Conservation (phyloP, 2,113 vertebrate species). For the Callithrix jacchus region DNA sequence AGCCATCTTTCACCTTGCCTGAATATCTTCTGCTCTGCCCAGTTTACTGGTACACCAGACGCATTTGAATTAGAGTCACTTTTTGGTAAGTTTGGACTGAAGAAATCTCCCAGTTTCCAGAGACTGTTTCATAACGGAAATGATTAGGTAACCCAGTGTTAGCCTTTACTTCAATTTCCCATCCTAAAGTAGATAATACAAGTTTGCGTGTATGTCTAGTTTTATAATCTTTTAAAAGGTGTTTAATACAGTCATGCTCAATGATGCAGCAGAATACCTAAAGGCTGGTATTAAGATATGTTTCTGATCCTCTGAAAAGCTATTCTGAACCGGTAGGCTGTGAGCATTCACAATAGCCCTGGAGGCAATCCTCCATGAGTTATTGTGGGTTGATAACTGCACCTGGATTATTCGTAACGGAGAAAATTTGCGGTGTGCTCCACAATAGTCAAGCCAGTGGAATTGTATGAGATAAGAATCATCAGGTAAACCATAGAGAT, state of each 20-base stretch:
- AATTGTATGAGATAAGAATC: background rate
- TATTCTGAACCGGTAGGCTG: constrained; percentile 68
- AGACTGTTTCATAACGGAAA: constrained; percentile 27
- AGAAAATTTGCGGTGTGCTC: background rate
- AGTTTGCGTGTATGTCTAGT: background rate
- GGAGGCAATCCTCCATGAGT: constrained; percentile 58
- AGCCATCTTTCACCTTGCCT: background rate
- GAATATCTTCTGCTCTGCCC: background rate
- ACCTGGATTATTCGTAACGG: constrained; percentile 44
- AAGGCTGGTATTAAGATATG: constrained; percentile 64
- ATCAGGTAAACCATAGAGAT: constrained; percentile 5
- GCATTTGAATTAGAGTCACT: background rate
- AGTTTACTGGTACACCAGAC: background rate
- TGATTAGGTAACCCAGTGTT: background rate
- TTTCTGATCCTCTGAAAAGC: constrained; percentile 70
- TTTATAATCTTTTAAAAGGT: constrained; percentile 60
- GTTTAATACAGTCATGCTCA: constrained; percentile 60
- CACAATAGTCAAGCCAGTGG: background rate
- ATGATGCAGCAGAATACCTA: constrained; percentile 36
- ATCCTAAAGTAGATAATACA: constrained; percentile 31
- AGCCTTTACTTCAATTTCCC: constrained; percentile 58
- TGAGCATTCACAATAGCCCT: constrained; percentile 66
- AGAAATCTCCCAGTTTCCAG: background rate
- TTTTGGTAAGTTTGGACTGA: constrained; percentile 13
- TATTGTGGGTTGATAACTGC: constrained; percentile 47